These are phyloP conservation scores for Melanostoma mellinum DNA, from an alignment of 2,888 invertebrate genomes.

Conservation along the genomic window DNA sequence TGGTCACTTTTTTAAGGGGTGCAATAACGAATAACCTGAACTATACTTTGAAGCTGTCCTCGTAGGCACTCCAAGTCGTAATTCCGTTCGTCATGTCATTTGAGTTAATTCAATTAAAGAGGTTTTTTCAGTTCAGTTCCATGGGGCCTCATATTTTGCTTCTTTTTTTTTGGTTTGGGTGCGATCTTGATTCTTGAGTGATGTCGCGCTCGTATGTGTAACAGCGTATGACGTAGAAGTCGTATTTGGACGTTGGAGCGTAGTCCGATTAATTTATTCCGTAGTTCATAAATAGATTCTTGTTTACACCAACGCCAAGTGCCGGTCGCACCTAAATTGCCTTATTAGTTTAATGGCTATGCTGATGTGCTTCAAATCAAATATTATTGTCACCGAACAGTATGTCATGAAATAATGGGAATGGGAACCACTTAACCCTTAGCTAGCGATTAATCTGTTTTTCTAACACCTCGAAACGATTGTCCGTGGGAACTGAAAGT, in stretches of 20 bases:
- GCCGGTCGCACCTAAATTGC: conserved; percentile 54
- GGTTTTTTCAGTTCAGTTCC: conserved; percentile 11
- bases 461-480: too few relatives aligned
- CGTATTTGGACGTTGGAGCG: conserved; percentile 33
- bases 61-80: conserved; percentile 8
- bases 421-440: not conserved
- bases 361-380: conserved; percentile 18
- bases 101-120: conserved; percentile 61
- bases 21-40: not conserved
- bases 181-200: conserved; percentile 11
- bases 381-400: conserved; percentile 11
- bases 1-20: conserved; percentile 3
- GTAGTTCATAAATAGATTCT: conserved; percentile 30
- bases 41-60: not conserved
- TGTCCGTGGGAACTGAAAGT: too few relatives aligned
- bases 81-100: conserved; percentile 33
- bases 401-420: conserved; percentile 6
- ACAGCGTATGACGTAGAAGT: conserved; percentile 29
- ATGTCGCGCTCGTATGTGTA: not conserved
- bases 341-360: conserved; percentile 41
- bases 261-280: conserved; percentile 41
- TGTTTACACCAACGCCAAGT: conserved; percentile 51
- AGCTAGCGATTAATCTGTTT: too few relatives aligned
- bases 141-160: not conserved
- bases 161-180: not conserved